Percentiles rank a stretch among this genome's conserved stretches.
phyloP scores from a whole-genome alignment of 2,888 invertebrate species.

The Orchesellides sinensis region DNA sequence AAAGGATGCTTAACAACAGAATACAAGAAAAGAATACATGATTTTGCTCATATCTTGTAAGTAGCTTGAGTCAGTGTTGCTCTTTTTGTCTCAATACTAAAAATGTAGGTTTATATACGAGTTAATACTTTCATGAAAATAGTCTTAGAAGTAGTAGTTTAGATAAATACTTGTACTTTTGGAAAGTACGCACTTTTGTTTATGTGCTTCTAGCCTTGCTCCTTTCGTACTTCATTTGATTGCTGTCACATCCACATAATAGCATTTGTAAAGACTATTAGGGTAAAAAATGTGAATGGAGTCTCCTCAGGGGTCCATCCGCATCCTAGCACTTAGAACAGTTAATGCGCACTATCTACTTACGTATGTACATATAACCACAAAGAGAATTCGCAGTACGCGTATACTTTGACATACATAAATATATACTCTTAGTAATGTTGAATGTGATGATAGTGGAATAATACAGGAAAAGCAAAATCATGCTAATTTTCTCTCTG shows the following conservation, averaged over 20 bases:
- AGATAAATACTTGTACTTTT: no score
- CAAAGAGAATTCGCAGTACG: not conserved
- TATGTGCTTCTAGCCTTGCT: not conserved
- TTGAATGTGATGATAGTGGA: not conserved
- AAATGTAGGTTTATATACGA: no score
- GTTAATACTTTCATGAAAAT: no score
- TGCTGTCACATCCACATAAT: slow-evolving; percentile 25
- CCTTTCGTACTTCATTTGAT: slow-evolving; percentile 23
- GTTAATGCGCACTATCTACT: not conserved
- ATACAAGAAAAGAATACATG: no score
- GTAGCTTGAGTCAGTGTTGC: no score
- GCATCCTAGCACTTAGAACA: not conserved
- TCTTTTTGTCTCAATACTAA: no score
- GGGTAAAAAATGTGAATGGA: slow-evolving; percentile 9
- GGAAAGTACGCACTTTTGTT: slow-evolving; percentile 2
- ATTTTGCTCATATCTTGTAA: no score
- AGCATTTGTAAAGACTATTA: slow-evolving; percentile 27
- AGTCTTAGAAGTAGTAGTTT: no score
- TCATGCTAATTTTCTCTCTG: slow-evolving; percentile 32
- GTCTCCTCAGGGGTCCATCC: slow-evolving; percentile 19
- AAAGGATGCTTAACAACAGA: no score
- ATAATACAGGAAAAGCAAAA: slow-evolving; percentile 35
- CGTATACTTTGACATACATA: not conserved
- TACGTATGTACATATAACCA: not conserved
- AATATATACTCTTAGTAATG: not conserved